Conservation (phyloP, 2,113 vertebrate genomes). For the Chaetura pelagica region DNA sequence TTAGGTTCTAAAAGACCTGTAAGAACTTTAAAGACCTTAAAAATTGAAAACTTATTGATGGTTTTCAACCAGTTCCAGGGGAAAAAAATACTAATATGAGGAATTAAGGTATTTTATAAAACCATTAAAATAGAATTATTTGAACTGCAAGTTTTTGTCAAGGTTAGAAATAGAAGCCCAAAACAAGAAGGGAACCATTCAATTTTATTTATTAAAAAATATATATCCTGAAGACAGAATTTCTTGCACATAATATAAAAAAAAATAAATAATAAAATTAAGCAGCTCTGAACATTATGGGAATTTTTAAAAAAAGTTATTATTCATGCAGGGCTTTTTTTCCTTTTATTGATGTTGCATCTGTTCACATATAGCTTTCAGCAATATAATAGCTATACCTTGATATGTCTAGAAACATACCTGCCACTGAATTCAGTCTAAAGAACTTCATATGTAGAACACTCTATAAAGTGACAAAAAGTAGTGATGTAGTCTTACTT, state of each 20-base stretch:
- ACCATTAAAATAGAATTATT: slow-evolving; percentile 2
- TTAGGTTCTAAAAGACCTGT: too few species aligned
- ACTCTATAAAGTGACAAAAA: not conserved
- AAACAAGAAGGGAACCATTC: not conserved
- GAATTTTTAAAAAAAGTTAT: not conserved
- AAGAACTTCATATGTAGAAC: not conserved
- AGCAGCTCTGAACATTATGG: not conserved
- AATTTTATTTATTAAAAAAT: not conserved
- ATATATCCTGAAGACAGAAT: not conserved
- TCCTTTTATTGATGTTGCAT: not conserved
- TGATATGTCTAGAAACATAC: not conserved
- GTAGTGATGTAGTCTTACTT: not conserved
- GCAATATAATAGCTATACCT: not conserved
- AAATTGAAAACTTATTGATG: not conserved
- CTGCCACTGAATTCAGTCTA: not conserved
- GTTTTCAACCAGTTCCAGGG: not conserved
- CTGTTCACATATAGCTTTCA: not conserved
- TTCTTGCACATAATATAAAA: not conserved
- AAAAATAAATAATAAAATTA: not conserved
- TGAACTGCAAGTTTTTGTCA: not conserved
- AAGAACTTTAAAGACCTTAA: too few species aligned
- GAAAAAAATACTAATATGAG: not conserved
- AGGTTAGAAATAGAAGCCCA: not conserved
- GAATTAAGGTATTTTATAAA: slow-evolving; percentile 7
- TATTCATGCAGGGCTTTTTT: not conserved